Base-by-base conservation (phyloP, 2,888 invertebrate genomes). In the Hirtodrosophila histrioides region DNA sequence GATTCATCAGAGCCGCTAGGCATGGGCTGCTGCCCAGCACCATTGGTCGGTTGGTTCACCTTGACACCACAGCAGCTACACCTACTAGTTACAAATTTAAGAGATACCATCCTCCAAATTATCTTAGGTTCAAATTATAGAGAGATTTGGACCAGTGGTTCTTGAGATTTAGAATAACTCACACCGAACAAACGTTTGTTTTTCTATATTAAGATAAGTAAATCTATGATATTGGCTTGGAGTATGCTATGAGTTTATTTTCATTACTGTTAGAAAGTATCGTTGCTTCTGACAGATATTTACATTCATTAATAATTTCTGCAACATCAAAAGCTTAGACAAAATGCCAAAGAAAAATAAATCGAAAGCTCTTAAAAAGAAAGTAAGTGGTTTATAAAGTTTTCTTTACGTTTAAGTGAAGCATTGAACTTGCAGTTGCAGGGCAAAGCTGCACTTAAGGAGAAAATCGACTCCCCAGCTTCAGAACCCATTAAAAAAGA, bases 291-390 rank as follows among this genome's bases (percentile, higher is more conserved):
- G 17, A 17, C 17, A 17, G 17, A 17, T 17, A 17, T 17, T 17
- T 17, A 11, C 4, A 36, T 49, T 35, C 17, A 29, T 27, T 27
- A 35, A n/a, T 12, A 27, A 10, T 29, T 23, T 27, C 27, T n/a
- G 6, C 17, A 0, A 4, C n/a, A n/a, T 8, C 8, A n/a, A 35
- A 24, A 9, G 11, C 3, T 2, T 9, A 11, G 12, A 2, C 0
- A 36, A 61, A 54, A 75, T 71, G 76, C 27, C 40, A 1, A 74
- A 71, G 10, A 74, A 60, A 23, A 43, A 60, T 55, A 74, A 74
- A 41, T 10, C 11, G 0, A 71, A 67, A 27, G 10, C 44, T 3
- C n/a, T 10, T 3, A 43, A 51, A 17, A 71, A 67, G 12, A 58
- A 71, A 31, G 68, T 39, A 49, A 12, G 4, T 12, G 29, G 3